These are phyloP conservation scores for Dermochelys coriacea DNA, from an alignment of 2,797 vertebrate species.

Conservation along the genomic window DNA sequence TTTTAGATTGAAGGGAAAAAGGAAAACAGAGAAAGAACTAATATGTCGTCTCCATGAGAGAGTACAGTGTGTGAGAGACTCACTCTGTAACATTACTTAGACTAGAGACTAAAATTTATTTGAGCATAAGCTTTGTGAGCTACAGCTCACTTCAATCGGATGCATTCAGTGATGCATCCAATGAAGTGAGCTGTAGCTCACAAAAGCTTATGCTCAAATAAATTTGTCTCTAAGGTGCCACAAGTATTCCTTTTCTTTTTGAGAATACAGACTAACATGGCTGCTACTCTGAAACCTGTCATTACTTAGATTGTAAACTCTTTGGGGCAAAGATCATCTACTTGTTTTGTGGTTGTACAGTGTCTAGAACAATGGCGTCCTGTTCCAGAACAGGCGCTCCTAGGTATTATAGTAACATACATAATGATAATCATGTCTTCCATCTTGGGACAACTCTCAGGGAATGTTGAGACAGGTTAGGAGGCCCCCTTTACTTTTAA, in stretches of 20 bases:
- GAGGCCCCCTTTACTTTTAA: neutral
- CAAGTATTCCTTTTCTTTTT: no score
- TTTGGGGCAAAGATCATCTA: neutral
- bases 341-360: neutral
- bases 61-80: neutral
- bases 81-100: accelerated
- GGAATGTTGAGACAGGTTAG: neutral
- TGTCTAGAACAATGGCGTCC: neutral
- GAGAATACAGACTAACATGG: no score
- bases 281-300: no score
- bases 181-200: no score
- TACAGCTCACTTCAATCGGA: no score
- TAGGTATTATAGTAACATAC: conserved; percentile 3
- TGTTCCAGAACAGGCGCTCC: neutral
- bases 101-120: no score
- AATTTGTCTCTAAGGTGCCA: no score
- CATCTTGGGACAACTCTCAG: neutral
- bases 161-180: no score
- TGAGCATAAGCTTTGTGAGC: no score
- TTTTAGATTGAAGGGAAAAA: neutral
- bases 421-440: neutral
- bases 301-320: neutral
- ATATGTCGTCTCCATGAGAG: accelerated
- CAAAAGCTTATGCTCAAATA: no score
- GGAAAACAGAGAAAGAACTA: neutral